Evolutionary conservation across 2,113 vertebrate species (phyloP), one percentile per base, ranked within the genome.

Genomic region (Podarcis muralis): DNA sequence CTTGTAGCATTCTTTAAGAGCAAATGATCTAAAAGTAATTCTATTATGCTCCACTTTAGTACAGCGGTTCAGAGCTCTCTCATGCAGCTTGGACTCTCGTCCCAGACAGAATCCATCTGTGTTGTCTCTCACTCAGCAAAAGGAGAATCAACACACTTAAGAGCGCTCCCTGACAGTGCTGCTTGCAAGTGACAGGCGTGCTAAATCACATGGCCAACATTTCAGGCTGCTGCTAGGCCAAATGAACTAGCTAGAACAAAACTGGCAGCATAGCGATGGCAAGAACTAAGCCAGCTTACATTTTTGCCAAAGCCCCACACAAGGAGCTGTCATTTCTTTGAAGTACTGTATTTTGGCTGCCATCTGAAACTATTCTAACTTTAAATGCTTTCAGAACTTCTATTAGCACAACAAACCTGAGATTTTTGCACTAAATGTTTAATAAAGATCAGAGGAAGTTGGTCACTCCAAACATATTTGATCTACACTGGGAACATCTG

Each of bases 21-120:
- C 69, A 91, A 94, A 79, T 0, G 2, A 59, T 84, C 77, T 3
- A 32, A 88, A 92, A 93, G 25, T 90, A 95, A 93, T 89, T 30
- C 87, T 1, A 1, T 4, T 3, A 1, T 76, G 23, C 62, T 66
- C 77, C 11, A 3, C 30, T 27, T 20, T 0, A 1, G 43, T 69
- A 30, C 77, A 23, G 0, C 0, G 57, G 83, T 69, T 0, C 74
- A 68, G 0, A 30, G 8, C 40, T 20, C 20, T 79, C 25, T 9
- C 0, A 0, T 0, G 32, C 5, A 22, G 53, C 59, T 13, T 1
- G n/a, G 7, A 40, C 0, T 3, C 22, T 30, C 35, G 37, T 82
- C 57, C 62, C 78, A 59, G 82, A 74, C 82, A 90, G 75, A 57
- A 43, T 80, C 74, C 76, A 87, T 79, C 81, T 84, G 74, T 5